Evolutionary conservation across 2,888 invertebrate species (phyloP).

Genomic region (Eretmocerus hayati): DNA sequence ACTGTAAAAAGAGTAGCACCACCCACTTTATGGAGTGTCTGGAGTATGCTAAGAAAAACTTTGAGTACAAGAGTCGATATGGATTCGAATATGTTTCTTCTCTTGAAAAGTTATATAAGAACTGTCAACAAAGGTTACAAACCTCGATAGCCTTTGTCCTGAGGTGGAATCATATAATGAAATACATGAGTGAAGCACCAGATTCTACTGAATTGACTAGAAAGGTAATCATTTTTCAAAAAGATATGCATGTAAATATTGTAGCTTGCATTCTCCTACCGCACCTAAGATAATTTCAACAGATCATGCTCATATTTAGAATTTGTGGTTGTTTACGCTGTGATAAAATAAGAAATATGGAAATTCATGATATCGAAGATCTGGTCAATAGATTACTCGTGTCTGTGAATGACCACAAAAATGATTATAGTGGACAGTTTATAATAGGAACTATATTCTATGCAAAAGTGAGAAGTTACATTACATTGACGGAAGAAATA

Average conservation of each 20-base stretch:
- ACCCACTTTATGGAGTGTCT: slow-evolving; percentile 2
- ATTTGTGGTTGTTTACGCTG: slow-evolving; percentile 9
- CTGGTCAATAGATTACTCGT: slow-evolving; percentile 6
- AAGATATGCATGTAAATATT: not conserved
- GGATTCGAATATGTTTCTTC: not conserved
- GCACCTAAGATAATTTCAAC: not conserved
- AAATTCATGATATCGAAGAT: slow-evolving; percentile 3
- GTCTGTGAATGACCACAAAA: slow-evolving; percentile 1
- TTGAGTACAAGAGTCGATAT: not conserved
- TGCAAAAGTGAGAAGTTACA: slow-evolving; percentile 6
- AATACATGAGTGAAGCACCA: slow-evolving; percentile 18
- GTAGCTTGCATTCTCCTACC: not conserved
- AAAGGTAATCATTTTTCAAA: not conserved
- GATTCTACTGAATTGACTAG: slow-evolving; percentile 9
- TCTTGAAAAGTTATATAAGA: slow-evolving; percentile 6
- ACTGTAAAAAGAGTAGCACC: not conserved
- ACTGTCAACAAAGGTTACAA: slow-evolving; percentile 17
- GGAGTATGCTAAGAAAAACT: slow-evolving; percentile 7
- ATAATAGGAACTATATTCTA: slow-evolving; percentile 14
- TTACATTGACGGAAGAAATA: slow-evolving; percentile 8
- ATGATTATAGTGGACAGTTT: slow-evolving; percentile 8
- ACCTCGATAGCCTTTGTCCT: slow-evolving; percentile 21
- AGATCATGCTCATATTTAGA: slow-evolving; percentile 12
- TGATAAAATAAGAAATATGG: slow-evolving; percentile 8
- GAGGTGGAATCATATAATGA: slow-evolving; percentile 21